Conservation (phyloP, 2,888 invertebrate species). For the Xestia ashworthii region DNA sequence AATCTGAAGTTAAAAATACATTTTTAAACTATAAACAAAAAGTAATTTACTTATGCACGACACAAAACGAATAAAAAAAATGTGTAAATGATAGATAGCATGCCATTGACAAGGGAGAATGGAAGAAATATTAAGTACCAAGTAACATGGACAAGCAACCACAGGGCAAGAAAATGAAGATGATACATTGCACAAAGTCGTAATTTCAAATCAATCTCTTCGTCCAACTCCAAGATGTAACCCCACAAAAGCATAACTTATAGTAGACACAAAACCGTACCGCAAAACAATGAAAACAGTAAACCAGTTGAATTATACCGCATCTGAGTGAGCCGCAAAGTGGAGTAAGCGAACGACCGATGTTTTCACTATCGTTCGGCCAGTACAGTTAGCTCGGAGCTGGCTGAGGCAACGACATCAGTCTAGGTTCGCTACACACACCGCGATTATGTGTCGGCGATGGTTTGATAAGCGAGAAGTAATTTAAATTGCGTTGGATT, state of each 20-base stretch:
- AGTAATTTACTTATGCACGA: background rate
- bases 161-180: no score
- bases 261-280: constrained; percentile 5
- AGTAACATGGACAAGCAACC: background rate
- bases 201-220: background rate
- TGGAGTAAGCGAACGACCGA: constrained; percentile 77
- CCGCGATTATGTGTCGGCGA: constrained; percentile 23
- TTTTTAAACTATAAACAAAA: background rate
- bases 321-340: constrained; percentile 67
- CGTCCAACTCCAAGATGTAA: background rate
- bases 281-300: constrained; percentile 56
- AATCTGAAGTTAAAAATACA: no score
- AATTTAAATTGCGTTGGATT: constrained; percentile 23
- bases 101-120: background rate
- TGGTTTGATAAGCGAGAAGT: constrained; percentile 24
- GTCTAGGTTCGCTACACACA: constrained; percentile 47
- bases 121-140: background rate
- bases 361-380: constrained; percentile 76
- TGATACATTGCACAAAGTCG: background rate
- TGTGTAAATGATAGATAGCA: background rate
- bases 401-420: constrained; percentile 61
- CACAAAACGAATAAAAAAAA: no score
- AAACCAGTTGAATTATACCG: constrained; percentile 66
- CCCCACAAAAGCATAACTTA: background rate
- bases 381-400: constrained; percentile 75